phyloP scores from a whole-genome alignment of 1,140 invertebrate species.

The Archivesica marissinica region DNA sequence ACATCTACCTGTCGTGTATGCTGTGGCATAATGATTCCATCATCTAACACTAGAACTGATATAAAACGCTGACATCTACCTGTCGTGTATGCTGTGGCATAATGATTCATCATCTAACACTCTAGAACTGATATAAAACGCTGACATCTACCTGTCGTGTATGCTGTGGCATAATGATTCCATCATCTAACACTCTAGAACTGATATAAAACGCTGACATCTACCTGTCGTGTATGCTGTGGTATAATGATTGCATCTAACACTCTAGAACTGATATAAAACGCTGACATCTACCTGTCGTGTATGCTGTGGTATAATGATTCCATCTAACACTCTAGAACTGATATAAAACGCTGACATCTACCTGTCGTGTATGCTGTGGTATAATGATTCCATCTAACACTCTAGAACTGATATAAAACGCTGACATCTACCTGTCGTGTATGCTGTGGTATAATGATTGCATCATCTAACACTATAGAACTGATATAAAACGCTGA shows the following conservation, averaged over 20 bases:
- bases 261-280: conserved; percentile 86
- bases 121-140: conserved; percentile 84
- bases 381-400: conserved; percentile 99
- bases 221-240: no score
- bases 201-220: conserved; percentile 71
- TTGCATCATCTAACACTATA: conserved; percentile 97
- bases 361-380: no score
- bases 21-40: conserved; percentile 97
- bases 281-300: conserved; percentile 69
- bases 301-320: conserved; percentile 96
- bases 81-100: conserved; percentile 96
- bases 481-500: conserved; percentile 71
- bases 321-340: conserved; percentile 95
- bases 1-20: no score
- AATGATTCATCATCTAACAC: conserved; percentile 98
- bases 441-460: conserved; percentile 96
- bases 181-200: conserved; percentile 96
- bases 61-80: conserved; percentile 71
- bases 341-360: conserved; percentile 71
- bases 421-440: conserved; percentile 69
- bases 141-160: no score
- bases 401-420: conserved; percentile 86
- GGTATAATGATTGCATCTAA: conserved; percentile 99
- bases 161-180: conserved; percentile 96
- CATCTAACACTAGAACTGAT: conserved; percentile 93